Evolutionary conservation across 2,888 invertebrate genomes (phyloP).

Genomic region (Chaitophorus viminalis): DNA sequence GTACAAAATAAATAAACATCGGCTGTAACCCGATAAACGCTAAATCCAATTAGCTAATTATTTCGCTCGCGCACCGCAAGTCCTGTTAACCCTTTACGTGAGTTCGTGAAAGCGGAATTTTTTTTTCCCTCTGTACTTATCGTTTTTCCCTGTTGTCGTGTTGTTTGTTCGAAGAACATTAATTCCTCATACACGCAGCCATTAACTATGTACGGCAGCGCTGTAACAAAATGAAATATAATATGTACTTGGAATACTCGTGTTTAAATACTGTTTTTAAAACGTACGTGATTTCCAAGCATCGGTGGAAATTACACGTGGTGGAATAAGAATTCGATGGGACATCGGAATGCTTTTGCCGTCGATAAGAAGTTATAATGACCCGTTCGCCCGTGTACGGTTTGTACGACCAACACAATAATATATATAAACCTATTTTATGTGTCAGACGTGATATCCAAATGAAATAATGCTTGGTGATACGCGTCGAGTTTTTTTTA

Average conservation of each 20-base stretch:
- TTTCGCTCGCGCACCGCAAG: neutral
- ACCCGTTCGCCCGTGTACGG: too few species aligned
- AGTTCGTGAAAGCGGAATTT: neutral
- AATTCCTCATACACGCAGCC: neutral
- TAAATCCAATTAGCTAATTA: conserved; percentile 40
- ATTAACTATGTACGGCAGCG: neutral
- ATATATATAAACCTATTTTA: too few species aligned
- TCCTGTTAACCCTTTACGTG: neutral
- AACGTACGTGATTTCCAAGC: neutral
- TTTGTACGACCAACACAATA: too few species aligned
- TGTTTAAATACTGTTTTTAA: neutral
- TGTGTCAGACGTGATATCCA: too few species aligned
- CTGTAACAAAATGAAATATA: neutral
- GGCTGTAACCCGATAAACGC: conserved; percentile 24
- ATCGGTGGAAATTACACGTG: neutral
- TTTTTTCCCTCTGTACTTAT: neutral
- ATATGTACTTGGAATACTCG: neutral
- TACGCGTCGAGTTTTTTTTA: too few species aligned
- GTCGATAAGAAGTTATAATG: neutral
- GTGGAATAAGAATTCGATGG: neutral
- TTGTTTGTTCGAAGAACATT: neutral
- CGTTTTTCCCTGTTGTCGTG: neutral
- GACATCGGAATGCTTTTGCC: neutral
- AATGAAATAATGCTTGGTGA: too few species aligned
- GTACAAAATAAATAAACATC: neutral